Base-by-base conservation (phyloP, 1,140 invertebrate genomes). In the Psix sp. region DNA sequence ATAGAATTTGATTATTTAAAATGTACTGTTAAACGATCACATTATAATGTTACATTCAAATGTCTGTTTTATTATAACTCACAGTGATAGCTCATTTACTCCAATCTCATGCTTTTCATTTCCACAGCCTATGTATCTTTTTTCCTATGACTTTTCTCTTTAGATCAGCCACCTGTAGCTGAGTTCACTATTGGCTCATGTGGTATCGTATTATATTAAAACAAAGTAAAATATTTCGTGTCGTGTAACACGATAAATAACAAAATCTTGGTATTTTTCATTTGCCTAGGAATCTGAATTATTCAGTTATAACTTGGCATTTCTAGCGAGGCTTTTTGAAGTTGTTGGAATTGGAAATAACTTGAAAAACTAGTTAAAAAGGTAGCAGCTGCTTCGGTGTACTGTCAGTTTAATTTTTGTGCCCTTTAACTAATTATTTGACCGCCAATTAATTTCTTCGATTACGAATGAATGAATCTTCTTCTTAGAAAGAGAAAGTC, bases 161-260 rank as follows among this genome's bases (percentile, higher is more conserved):
- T 42, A 38, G 43, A 77, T 75, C 66, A 68, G 75, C 77, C 77
- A 79, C 77, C 76, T 79, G 77, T 77, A 66, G 75, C 75, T 77
- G 46, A 15, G 13, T 31, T 57, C 51, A 62, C 31, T 52, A 21
- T 54, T 52, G 24, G 15, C 57, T 39, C 42, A 11, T 56, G 52
- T 36, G 40, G 49, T 59, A 45, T 70, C 65, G 46, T 14, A 40
- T 40, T 52, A 31, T 43, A 29, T 66, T 74, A 74, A 74, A 42
- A 65, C 66, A 54, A 56, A 57, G 39, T 45, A 68, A 65, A 63
- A 51, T 66, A 52, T 70, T 65, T 60, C 54, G 18, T n/a, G n/a
- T n/a, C n/a, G n/a, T n/a, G n/a, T n/a, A n/a, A n/a, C n/a, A n/a
- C n/a, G n/a, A n/a, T n/a, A n/a, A n/a, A n/a, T n/a, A n/a, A n/a